These are phyloP conservation scores for Apocrypta bakeri DNA, from an alignment of 1,140 invertebrate genomes.

Conservation along the genomic window DNA sequence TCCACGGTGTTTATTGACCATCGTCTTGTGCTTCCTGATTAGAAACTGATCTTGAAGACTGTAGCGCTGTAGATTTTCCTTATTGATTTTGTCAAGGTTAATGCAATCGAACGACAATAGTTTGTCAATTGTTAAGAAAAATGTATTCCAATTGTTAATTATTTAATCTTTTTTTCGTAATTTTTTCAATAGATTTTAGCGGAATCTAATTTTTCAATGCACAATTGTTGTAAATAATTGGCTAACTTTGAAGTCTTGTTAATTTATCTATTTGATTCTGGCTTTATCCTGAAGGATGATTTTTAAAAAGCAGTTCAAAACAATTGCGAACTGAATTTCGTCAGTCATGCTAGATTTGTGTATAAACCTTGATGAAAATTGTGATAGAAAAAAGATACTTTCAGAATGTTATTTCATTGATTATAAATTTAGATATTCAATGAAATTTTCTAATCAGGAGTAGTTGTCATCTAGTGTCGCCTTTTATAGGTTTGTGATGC, in stretches of 20 bases:
- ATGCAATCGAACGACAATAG: not conserved
- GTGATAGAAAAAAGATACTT: conserved; percentile 10
- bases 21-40: conserved; percentile 35
- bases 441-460: conserved; percentile 48
- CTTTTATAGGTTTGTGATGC: conserved; percentile 50
- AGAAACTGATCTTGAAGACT: conserved; percentile 32
- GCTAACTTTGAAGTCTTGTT: not conserved
- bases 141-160: conserved; percentile 1
- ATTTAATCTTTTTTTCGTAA: conserved; percentile 11
- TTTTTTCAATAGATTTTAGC: conserved; percentile 33
- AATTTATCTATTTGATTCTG: conserved; percentile 11
- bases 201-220: conserved; percentile 38
- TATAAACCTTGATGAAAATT: conserved; percentile 34
- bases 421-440: conserved; percentile 27
- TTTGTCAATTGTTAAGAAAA: conserved; percentile 18
- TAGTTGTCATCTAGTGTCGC: conserved; percentile 39
- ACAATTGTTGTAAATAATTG: not conserved
- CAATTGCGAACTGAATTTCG: conserved; percentile 34
- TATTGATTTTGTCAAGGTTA: conserved; percentile 26
- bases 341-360: conserved; percentile 4
- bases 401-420: conserved; percentile 15
- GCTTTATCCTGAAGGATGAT: conserved; percentile 12
- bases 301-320: conserved; percentile 13
- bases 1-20: conserved; percentile 27
- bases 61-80: not conserved